Conservation (phyloP, 2,113 vertebrate species). For the Phalacrocorax pelagicus region DNA sequence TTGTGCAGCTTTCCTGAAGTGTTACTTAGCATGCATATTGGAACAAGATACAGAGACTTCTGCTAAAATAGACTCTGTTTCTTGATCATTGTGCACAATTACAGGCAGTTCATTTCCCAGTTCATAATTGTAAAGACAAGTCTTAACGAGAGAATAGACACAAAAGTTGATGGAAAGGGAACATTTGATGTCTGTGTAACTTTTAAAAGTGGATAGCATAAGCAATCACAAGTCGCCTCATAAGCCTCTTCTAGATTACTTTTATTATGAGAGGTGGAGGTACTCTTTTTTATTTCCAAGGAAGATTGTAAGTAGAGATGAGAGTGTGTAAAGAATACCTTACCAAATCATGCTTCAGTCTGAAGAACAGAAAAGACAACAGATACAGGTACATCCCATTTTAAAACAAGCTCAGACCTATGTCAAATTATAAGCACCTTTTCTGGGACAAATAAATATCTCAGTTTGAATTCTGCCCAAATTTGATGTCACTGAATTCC, state of each 20-base stretch:
- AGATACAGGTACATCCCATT: neutral
- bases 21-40: neutral
- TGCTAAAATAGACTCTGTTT: neutral
- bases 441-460: neutral
- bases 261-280: neutral
- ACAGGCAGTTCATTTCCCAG: neutral
- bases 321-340: neutral
- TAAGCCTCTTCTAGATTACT: neutral
- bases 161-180: neutral
- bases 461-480: neutral
- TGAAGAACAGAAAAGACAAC: neutral
- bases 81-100: neutral
- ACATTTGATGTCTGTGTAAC: neutral
- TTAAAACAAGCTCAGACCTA: neutral
- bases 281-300: neutral
- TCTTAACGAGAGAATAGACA: neutral
- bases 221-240: neutral
- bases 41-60: neutral
- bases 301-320: neutral
- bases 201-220: neutral
- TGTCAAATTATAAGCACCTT: neutral
- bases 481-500: neutral
- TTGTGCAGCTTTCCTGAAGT: neutral
- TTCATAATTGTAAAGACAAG: neutral
- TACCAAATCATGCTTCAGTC: neutral